Percentiles rank a stretch among this genome's conserved stretches.
phyloP scores from a whole-genome alignment of 1,140 invertebrate genomes.

The Aphis craccivora region DNA sequence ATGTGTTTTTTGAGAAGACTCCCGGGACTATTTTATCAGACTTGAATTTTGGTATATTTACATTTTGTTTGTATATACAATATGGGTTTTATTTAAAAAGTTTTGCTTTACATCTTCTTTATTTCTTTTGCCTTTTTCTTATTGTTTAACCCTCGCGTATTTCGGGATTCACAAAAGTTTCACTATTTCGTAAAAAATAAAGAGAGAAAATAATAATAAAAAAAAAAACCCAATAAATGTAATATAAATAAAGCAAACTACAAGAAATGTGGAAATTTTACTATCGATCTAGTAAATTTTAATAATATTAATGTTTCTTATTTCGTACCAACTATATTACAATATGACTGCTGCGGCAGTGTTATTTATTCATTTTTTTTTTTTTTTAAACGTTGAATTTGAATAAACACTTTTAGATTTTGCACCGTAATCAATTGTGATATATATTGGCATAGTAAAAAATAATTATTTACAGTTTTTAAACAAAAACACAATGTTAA shows the following conservation, averaged over 20 bases:
- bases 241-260: background rate
- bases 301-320: background rate
- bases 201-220: background rate
- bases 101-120: constrained; percentile 10
- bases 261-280: background rate
- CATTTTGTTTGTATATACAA: background rate
- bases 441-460: background rate
- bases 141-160: constrained; percentile 22
- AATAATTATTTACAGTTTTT: background rate
- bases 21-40: background rate
- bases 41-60: constrained; percentile 9
- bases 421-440: background rate
- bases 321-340: background rate
- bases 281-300: background rate
- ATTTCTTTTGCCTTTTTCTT: background rate
- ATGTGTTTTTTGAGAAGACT: background rate
- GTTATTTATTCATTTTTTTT: background rate
- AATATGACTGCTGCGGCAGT: background rate
- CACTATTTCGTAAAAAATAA: background rate
- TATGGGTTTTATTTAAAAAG: constrained; percentile 28
- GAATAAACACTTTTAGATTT: background rate
- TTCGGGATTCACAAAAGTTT: background rate
- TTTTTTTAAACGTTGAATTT: background rate
- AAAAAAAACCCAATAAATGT: background rate
- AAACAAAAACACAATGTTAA: background rate